A percentile compares a stretch with the other conserved stretches of the same genome.
phyloP scores from a whole-genome alignment of 2,888 invertebrate genomes.

The Cremastinae sp. region DNA sequence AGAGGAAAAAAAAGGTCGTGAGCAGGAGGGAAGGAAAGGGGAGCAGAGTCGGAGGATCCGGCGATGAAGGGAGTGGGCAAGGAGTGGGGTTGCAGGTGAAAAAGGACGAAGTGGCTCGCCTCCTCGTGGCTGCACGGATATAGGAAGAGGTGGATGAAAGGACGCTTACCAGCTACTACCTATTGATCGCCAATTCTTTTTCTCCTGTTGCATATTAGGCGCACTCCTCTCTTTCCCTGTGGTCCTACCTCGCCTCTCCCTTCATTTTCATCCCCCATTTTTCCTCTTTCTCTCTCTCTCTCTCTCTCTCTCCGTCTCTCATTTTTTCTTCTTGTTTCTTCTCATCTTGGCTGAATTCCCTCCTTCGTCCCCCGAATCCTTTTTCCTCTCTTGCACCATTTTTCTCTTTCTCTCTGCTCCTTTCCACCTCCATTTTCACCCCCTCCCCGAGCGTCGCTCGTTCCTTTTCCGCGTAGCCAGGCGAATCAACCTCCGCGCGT shows the following conservation, averaged over 20 bases:
- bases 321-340: too few relatives aligned
- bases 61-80: constrained; percentile 27
- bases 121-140: constrained; percentile 58
- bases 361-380: constrained; percentile 61
- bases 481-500: constrained; percentile 72
- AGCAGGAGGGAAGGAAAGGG: constrained; percentile 63
- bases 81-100: constrained; percentile 59
- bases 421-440: constrained; percentile 65
- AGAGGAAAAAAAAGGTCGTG: constrained; percentile 59
- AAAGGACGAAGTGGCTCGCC: constrained; percentile 64
- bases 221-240: constrained; percentile 73
- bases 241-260: constrained; percentile 60
- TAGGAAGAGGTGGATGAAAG: constrained; percentile 78
- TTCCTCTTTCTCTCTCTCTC: constrained; percentile 57
- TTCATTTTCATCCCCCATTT: constrained; percentile 65
- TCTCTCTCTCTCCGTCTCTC: constrained; percentile 53
- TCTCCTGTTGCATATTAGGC: constrained; percentile 81
- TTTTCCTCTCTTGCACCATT: constrained; percentile 54
- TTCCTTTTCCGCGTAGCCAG: constrained; percentile 57
- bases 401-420: constrained; percentile 63
- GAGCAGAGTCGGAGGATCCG: constrained; percentile 31
- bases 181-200: constrained; percentile 81
- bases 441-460: constrained; percentile 30
- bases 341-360: too few relatives aligned
- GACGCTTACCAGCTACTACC: constrained; percentile 81